Evolutionary conservation across 2,797 vertebrate species (phyloP).

Genomic region (Poeciliopsis infans): DNA sequence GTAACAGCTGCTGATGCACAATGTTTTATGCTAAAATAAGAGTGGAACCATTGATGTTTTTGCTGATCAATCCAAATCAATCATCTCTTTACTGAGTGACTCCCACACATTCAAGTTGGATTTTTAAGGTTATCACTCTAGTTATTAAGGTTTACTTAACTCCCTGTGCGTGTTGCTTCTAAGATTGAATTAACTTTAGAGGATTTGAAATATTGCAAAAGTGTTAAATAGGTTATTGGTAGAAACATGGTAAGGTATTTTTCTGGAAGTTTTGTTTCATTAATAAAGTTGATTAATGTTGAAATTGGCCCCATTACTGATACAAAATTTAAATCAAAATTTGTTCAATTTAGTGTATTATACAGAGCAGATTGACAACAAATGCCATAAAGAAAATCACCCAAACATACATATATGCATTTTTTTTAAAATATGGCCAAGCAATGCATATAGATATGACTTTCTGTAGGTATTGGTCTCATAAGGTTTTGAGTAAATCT

Average conservation of each 20-base stretch:
- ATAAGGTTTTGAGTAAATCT: too few relatives aligned
- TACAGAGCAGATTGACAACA: too few relatives aligned
- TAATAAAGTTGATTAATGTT: not conserved
- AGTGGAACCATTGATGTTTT: constrained; percentile 7
- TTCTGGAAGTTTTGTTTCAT: not conserved
- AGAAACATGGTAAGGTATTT: not conserved
- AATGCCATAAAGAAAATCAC: too few relatives aligned
- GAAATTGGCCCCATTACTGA: not conserved
- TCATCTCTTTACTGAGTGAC: constrained; percentile 8
- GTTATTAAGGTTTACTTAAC: constrained; percentile 13
- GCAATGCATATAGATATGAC: too few relatives aligned
- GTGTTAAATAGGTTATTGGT: not conserved
- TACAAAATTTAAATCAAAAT: not conserved
- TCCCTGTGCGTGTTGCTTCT: constrained; percentile 12
- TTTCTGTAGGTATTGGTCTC: too few relatives aligned
- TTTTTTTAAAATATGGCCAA: too few relatives aligned
- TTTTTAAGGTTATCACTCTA: constrained; percentile 21
- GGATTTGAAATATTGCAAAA: constrained; percentile 26
- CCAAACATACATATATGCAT: too few relatives aligned
- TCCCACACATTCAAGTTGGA: constrained; percentile 18
- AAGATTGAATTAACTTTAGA: constrained; percentile 4
- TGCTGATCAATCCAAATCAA: constrained; percentile 18
- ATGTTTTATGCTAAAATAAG: constrained; percentile 8
- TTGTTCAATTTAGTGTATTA: not conserved
- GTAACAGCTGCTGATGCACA: constrained; percentile 15